phyloP scores from a whole-genome alignment of 2,113 vertebrate genomes.

The Microcebus murinus region DNA sequence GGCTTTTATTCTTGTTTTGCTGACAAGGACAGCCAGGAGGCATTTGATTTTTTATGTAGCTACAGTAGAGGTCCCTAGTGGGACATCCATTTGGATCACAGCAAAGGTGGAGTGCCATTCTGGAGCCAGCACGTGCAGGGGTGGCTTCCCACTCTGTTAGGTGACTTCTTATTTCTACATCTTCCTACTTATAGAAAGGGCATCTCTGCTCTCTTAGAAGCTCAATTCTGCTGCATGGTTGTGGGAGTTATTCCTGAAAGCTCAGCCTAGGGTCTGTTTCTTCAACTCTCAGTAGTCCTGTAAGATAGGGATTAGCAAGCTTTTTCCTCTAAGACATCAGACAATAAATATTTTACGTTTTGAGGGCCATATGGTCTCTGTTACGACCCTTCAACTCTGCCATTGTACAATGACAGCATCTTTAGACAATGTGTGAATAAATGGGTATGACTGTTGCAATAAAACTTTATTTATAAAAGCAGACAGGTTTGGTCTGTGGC shows the following conservation, averaged over 20 bases:
- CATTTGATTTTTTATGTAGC: not conserved
- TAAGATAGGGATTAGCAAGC: not conserved
- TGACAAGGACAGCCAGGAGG: not conserved
- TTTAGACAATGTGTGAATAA: not conserved
- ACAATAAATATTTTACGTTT: not conserved
- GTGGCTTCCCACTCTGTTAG: not conserved
- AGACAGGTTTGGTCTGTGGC: not conserved
- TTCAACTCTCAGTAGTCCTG: not conserved
- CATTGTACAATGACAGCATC: not conserved
- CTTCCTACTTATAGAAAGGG: not conserved
- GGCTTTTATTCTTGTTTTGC: not conserved
- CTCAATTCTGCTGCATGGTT: not conserved
- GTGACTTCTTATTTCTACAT: not conserved
- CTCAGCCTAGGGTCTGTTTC: not conserved
- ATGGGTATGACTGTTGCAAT: not conserved
- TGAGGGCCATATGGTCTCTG: not conserved
- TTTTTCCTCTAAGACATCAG: not conserved
- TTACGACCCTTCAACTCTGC: not conserved
- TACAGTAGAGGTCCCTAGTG: not conserved
- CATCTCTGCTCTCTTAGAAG: not conserved
- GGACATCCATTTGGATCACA: not conserved
- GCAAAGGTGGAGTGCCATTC: not conserved
- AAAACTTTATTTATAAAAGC: slow-evolving; percentile 30
- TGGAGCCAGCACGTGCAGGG: rapidly evolving
- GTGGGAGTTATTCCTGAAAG: slow-evolving; percentile 2